These are phyloP conservation scores for Bryconaethiops microstoma DNA, from an alignment of 2,797 vertebrate species.

Conservation along the genomic window DNA sequence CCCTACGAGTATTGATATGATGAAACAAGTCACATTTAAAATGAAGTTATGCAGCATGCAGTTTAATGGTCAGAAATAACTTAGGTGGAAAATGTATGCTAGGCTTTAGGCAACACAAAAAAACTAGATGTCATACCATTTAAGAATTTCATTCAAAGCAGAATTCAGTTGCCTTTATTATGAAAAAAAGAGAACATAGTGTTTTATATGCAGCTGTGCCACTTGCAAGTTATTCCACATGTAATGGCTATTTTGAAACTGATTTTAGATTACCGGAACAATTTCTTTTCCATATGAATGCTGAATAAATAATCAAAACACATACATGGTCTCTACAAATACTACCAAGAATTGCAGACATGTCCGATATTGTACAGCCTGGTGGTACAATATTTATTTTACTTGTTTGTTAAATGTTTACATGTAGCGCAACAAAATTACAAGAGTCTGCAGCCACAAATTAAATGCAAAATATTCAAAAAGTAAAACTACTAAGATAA, in stretches of 20 bases:
- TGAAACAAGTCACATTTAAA: neutral
- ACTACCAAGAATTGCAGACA: constrained; percentile 85
- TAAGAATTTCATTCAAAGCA: constrained; percentile 66
- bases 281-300: constrained; percentile 62
- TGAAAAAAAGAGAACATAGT: constrained; percentile 73
- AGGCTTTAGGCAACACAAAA: constrained; percentile 50
- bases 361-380: constrained; percentile 86
- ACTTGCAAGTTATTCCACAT: constrained; percentile 66
- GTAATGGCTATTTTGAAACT: constrained; percentile 64
- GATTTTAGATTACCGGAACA: constrained; percentile 65
- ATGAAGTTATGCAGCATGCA: neutral
- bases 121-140: constrained; percentile 35
- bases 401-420: constrained; percentile 89
- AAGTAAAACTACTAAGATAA: constrained; percentile 87
- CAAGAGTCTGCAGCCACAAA: constrained; percentile 94
- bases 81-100: neutral
- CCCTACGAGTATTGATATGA: neutral
- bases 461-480: constrained; percentile 88
- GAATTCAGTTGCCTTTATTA: constrained; percentile 76
- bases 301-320: constrained; percentile 73
- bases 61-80: neutral
- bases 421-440: constrained; percentile 96
- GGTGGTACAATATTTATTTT: constrained; percentile 99
- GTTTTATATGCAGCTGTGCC: constrained; percentile 69
- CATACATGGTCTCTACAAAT: constrained; percentile 73